Conservation (phyloP, 2,797 vertebrate genomes). For the Chrysocyon brachyurus region DNA sequence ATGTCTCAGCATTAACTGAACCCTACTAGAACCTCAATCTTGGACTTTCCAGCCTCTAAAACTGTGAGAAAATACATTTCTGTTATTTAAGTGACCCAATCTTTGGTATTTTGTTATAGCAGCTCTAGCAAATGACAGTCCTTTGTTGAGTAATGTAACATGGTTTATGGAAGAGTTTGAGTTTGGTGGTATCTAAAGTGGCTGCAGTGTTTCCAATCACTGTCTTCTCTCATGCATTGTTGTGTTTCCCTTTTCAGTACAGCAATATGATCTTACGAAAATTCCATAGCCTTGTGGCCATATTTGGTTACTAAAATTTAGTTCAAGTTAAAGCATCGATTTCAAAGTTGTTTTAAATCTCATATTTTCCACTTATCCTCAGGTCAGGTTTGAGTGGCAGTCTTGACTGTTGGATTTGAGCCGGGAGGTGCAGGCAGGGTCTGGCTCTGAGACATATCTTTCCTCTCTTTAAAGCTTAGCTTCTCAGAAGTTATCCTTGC, state of each 20-base stretch:
- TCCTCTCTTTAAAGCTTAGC: neutral
- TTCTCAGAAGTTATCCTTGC: neutral
- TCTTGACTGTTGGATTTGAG: slow-evolving; percentile 18
- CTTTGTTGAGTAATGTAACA: neutral
- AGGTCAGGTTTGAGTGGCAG: neutral
- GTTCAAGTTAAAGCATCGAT: slow-evolving; percentile 6
- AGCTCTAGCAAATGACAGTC: neutral
- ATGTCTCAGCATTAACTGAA: neutral
- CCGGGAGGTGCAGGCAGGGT: neutral
- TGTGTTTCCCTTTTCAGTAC: neutral
- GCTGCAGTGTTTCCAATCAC: neutral
- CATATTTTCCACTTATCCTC: neutral
- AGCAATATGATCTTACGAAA: neutral
- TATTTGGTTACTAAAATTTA: neutral
- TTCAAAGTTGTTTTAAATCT: slow-evolving; percentile 39
- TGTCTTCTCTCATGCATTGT: neutral
- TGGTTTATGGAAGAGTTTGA: slow-evolving; percentile 11
- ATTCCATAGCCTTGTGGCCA: neutral
- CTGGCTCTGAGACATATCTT: neutral
- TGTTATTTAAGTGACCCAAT: neutral
- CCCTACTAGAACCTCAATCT: neutral
- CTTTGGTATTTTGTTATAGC: neutral
- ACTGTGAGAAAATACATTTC: neutral
- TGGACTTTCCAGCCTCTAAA: neutral
- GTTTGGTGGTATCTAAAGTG: neutral